Evolutionary conservation across 2,797 vertebrate species (phyloP).

Genomic region (Lepus oiostolus): DNA sequence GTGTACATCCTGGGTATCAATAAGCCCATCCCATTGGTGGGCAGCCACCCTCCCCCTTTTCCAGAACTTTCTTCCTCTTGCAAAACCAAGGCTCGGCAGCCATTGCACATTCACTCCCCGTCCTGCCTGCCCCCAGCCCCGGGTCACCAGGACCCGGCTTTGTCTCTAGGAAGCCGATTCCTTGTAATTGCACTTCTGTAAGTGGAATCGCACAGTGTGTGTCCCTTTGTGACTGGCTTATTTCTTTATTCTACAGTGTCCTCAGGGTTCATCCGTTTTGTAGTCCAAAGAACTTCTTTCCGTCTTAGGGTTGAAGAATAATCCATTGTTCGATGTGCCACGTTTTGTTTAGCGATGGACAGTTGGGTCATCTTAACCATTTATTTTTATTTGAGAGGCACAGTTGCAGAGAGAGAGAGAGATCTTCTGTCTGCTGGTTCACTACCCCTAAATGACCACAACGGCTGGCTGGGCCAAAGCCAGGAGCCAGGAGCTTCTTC

Average conservation of each 20-base stretch:
- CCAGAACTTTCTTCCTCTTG: neutral
- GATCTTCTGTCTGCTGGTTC: no score
- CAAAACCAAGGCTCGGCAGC: neutral
- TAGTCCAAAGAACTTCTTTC: neutral
- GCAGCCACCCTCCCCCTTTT: neutral
- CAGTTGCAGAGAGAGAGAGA: no score
- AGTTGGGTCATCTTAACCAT: neutral
- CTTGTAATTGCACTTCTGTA: neutral
- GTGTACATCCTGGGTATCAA: neutral
- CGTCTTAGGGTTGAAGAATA: neutral
- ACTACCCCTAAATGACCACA: no score
- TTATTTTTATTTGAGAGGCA: no score
- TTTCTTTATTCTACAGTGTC: neutral
- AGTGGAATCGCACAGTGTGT: neutral
- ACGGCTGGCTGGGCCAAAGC: no score
- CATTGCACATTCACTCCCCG: neutral
- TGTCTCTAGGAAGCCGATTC: neutral
- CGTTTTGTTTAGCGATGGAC: neutral
- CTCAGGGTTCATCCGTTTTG: neutral
- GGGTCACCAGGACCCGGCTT: neutral
- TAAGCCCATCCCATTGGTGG: neutral
- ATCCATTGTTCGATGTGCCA: neutral
- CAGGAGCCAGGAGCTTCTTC: no score
- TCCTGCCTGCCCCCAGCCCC: no score
- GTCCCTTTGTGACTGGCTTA: neutral